A percentile compares a stretch with the other conserved stretches of the same genome.
These are phyloP conservation scores for Phylloscopus collybita DNA, from an alignment of 2,797 vertebrate genomes.

Conservation along the genomic window DNA sequence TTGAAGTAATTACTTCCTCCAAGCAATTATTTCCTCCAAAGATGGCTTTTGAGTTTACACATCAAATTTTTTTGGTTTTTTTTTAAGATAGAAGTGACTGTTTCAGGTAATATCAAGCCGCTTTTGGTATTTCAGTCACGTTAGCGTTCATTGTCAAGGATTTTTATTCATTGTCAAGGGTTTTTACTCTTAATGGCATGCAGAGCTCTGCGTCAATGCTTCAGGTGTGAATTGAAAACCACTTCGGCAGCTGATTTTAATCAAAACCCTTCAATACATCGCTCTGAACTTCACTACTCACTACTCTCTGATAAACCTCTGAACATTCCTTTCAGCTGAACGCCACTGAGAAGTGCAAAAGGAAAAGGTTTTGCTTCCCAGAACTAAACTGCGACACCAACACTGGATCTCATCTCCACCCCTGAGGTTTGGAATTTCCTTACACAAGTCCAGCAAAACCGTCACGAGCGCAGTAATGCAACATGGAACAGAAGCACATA, in stretches of 20 bases:
- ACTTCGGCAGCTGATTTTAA: background rate
- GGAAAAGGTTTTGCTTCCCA: background rate
- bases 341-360: background rate
- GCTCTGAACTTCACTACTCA: background rate
- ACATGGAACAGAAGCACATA: background rate
- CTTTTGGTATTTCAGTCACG: background rate
- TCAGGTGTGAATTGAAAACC: background rate
- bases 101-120: background rate
- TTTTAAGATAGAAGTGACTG: background rate
- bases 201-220: conserved; percentile 3
- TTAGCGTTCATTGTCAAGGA: background rate
- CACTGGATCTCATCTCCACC: background rate
- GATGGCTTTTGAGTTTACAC: background rate
- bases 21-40: background rate
- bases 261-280: background rate
- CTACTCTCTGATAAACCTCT: background rate
- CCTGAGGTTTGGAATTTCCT: background rate
- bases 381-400: background rate
- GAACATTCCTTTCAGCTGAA: background rate
- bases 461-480: background rate
- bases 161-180: background rate
- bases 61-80: background rate
- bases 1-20: background rate
- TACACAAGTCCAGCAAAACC: background rate
- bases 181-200: background rate